Conservation (phyloP, 2,797 vertebrate species). For the Chaunax sp. region DNA sequence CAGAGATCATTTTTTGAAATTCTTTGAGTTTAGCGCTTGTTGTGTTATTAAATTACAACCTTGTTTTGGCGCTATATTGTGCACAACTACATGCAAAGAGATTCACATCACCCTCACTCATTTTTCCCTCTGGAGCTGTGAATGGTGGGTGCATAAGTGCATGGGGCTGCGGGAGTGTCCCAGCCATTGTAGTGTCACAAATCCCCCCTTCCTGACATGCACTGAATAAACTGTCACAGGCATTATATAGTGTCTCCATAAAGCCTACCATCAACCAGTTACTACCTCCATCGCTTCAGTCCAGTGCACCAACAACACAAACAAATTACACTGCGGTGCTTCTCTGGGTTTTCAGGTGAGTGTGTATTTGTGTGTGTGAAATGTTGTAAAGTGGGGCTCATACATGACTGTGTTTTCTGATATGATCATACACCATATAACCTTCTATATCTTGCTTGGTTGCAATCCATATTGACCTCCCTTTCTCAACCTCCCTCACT, state of each 20-base stretch:
- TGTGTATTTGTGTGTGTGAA: conserved; percentile 49
- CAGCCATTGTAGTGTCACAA: conserved; percentile 75
- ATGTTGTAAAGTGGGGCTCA: conserved; percentile 62
- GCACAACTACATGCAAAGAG: conserved; percentile 57
- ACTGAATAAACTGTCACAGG: conserved; percentile 82
- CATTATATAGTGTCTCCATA: conserved; percentile 82
- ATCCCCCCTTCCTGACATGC: conserved; percentile 75
- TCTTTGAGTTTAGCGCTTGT: conserved; percentile 36
- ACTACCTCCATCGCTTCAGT: conserved; percentile 78
- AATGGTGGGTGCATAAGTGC: conserved; percentile 56
- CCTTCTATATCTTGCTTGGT: conserved; percentile 58
- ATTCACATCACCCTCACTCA: conserved; percentile 43
- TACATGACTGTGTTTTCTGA: conserved; percentile 74
- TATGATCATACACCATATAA: conserved; percentile 72
- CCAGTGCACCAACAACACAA: conserved; percentile 80
- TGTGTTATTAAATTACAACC: conserved; percentile 35
- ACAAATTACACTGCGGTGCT: conserved; percentile 70
- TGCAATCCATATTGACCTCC: conserved; percentile 68
- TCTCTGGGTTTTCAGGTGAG: conserved; percentile 56
- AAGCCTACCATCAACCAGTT: conserved; percentile 82
- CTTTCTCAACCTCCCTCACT: conserved; percentile 40
- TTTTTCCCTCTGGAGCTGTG: conserved; percentile 45
- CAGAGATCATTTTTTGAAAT: conserved; percentile 21
- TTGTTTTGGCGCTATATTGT: conserved; percentile 17
- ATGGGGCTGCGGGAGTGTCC: conserved; percentile 61